These are phyloP conservation scores for Chlorodrepanis virens DNA, from an alignment of 2,113 vertebrate species.

Conservation along the genomic window DNA sequence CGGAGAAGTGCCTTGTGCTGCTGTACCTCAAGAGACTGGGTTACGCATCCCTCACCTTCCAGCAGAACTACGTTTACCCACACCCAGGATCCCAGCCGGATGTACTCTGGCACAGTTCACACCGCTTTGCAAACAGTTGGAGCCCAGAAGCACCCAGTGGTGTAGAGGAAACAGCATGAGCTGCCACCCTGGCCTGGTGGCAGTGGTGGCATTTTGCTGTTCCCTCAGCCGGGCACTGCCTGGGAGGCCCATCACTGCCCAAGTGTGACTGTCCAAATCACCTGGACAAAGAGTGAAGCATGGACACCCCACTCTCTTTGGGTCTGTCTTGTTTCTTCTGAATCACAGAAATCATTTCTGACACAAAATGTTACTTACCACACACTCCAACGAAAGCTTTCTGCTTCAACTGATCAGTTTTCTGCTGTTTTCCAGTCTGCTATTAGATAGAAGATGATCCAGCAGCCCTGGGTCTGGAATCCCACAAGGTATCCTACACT, in stretches of 20 bases:
- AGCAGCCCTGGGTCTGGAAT: not conserved
- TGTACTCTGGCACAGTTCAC: rapidly evolving
- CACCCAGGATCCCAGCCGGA: rapidly evolving
- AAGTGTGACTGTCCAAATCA: not conserved
- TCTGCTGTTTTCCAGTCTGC: not conserved
- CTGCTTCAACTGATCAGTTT: not conserved
- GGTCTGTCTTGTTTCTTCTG: not conserved
- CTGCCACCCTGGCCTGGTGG: rapidly evolving
- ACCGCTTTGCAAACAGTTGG: rapidly evolving
- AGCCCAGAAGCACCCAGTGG: rapidly evolving
- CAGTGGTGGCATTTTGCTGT: not conserved
- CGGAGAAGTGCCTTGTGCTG: rapidly evolving
- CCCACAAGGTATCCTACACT: rapidly evolving
- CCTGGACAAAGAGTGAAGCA: not conserved
- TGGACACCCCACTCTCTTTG: rapidly evolving
- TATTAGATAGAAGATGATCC: not conserved
- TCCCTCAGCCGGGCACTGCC: rapidly evolving
- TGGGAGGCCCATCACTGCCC: rapidly evolving
- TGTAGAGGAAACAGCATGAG: rapidly evolving
- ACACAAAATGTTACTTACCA: not conserved
- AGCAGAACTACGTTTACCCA: rapidly evolving
- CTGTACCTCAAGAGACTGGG: rapidly evolving
- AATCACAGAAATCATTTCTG: not conserved
- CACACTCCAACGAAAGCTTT: not conserved
- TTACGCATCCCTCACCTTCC: rapidly evolving